Evolutionary conservation across 2,113 vertebrate genomes (phyloP).

Genomic region (Platysternon megacephalum): DNA sequence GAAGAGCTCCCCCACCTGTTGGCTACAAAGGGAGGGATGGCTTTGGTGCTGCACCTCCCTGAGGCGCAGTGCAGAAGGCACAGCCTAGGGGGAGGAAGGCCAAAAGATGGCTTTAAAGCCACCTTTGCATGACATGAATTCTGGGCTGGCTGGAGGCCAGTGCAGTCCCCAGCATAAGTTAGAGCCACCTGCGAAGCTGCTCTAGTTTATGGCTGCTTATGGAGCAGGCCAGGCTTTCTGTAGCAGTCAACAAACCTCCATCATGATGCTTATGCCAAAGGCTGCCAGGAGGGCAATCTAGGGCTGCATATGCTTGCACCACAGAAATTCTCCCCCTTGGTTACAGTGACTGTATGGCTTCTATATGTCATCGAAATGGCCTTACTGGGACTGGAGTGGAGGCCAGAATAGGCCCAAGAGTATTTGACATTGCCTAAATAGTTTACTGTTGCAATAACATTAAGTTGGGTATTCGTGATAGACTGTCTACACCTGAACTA

Average conservation of each 20-base stretch:
- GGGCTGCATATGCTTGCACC: background rate
- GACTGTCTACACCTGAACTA: background rate
- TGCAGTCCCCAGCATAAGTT: background rate
- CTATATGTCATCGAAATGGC: background rate
- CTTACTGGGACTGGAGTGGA: background rate
- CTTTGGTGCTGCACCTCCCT: background rate
- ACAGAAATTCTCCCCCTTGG: background rate
- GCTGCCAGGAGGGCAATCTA: background rate
- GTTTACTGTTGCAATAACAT: background rate
- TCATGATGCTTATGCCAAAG: accelerated
- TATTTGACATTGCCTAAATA: background rate
- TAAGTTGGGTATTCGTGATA: background rate
- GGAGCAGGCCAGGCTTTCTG: background rate
- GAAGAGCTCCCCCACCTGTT: accelerated
- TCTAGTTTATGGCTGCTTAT: background rate
- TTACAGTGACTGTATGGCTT: background rate
- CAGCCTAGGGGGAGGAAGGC: accelerated
- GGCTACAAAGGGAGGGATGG: background rate
- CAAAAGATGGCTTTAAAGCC: background rate
- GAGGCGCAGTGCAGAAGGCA: background rate
- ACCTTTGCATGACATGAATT: accelerated
- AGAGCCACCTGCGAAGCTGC: background rate
- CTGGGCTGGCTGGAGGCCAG: background rate
- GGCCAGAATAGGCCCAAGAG: background rate
- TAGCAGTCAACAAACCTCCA: background rate